phyloP scores from a whole-genome alignment of 2,797 vertebrate species.

The Babyrousa celebensis region DNA sequence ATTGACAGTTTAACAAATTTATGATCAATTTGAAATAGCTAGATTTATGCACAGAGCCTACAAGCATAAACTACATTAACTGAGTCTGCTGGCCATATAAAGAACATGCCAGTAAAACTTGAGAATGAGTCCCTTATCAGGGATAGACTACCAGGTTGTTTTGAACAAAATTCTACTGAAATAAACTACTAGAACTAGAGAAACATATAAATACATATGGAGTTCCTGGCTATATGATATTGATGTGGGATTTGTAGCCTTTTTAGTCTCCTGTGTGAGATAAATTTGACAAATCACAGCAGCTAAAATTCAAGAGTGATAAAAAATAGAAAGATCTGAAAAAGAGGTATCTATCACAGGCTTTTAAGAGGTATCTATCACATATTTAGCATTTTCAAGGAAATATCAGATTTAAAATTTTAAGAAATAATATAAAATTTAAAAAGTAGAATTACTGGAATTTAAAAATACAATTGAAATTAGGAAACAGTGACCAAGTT shows the following conservation, averaged over 20 bases:
- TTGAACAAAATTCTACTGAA: neutral
- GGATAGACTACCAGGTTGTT: neutral
- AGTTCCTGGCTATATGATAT: neutral
- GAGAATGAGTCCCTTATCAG: neutral
- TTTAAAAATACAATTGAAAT: neutral
- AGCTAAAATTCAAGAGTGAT: neutral
- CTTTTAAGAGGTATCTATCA: neutral
- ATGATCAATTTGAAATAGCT: neutral
- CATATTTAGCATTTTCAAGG: neutral
- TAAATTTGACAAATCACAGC: neutral
- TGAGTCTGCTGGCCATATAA: neutral
- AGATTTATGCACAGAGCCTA: neutral
- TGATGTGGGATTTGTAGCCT: too few species aligned
- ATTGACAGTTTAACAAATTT: neutral
- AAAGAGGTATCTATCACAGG: neutral
- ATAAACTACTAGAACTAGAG: neutral
- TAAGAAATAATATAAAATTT: neutral
- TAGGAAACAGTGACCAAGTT: neutral
- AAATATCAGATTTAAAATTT: neutral
- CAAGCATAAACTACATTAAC: neutral
- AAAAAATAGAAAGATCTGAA: neutral
- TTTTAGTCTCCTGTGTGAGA: neutral
- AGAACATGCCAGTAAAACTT: neutral
- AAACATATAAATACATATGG: neutral
- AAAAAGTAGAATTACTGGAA: neutral